phyloP scores from a whole-genome alignment of 2,113 vertebrate genomes.

The Limnothrissa miodon region DNA sequence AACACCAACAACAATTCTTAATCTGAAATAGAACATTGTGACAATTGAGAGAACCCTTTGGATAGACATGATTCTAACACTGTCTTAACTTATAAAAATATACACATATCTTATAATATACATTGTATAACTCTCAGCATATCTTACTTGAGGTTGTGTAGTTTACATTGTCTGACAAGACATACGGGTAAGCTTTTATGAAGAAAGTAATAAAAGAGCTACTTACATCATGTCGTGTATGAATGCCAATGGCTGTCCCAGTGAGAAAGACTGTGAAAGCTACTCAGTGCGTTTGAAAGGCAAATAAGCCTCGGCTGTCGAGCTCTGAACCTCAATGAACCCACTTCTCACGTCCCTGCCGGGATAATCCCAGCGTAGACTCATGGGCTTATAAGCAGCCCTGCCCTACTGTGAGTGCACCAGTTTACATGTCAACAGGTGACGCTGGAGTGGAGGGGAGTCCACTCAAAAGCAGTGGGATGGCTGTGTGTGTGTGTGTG shows the following conservation, averaged over 20 bases:
- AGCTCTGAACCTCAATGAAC: background rate
- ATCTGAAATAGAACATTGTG: background rate
- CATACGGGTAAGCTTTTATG: background rate
- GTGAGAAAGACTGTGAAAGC: background rate
- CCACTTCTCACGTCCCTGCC: background rate
- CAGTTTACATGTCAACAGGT: no score
- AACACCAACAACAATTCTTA: background rate
- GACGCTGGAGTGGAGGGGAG: no score
- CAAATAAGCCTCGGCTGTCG: background rate
- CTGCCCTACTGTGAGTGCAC: background rate
- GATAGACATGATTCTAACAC: background rate
- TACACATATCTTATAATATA: background rate
- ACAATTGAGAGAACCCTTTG: background rate
- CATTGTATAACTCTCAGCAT: background rate
- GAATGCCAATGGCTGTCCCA: background rate
- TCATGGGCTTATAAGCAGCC: background rate
- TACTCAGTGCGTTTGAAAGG: background rate
- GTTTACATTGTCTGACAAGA: background rate
- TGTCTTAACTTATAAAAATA: background rate
- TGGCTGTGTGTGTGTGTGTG: background rate
- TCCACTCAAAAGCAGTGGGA: background rate
- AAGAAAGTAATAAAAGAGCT: background rate
- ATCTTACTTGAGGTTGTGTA: background rate
- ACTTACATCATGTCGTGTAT: background rate
- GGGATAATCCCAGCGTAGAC: conserved; percentile 1